A percentile compares a stretch with the other conserved stretches of the same genome.
Evolutionary conservation across 2,797 vertebrate genomes (phyloP).

Genomic region (Pristis pectinata): DNA sequence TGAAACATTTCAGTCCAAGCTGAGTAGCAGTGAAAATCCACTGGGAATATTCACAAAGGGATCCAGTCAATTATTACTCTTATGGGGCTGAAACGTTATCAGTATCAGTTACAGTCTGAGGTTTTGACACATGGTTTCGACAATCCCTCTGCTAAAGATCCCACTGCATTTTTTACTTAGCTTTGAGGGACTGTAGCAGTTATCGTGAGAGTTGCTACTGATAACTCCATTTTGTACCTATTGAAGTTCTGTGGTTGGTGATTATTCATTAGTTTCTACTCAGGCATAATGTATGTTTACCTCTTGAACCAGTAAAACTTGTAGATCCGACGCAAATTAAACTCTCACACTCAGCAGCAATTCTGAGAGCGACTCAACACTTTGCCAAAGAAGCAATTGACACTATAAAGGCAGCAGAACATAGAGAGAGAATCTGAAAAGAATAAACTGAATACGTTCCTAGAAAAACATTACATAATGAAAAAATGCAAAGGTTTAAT

Average conservation of each 20-base stretch:
- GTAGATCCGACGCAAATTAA: not conserved
- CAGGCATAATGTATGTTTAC: not conserved
- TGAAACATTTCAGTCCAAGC: not conserved
- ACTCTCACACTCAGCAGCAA: not conserved
- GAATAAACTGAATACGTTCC: not conserved
- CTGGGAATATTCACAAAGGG: not conserved
- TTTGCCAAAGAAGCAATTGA: not conserved
- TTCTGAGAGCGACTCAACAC: not conserved
- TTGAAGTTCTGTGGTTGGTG: not conserved
- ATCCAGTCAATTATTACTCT: slow-evolving; percentile 4
- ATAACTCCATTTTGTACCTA: not conserved
- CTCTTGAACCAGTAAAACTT: no score
- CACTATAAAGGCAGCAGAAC: not conserved
- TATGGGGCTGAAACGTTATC: not conserved
- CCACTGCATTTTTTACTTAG: not conserved
- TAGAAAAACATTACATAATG: not conserved
- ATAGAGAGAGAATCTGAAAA: not conserved
- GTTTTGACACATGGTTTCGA: not conserved
- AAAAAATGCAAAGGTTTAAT: not conserved
- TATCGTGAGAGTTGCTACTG: not conserved
- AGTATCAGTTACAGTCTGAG: not conserved
- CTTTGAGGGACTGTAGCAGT: not conserved
- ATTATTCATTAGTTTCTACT: not conserved
- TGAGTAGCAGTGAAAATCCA: slow-evolving; percentile 3
- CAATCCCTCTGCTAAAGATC: not conserved